These are phyloP conservation scores for Sebastes steindachneri DNA, from an alignment of 2,797 vertebrate genomes.

Conservation along the genomic window DNA sequence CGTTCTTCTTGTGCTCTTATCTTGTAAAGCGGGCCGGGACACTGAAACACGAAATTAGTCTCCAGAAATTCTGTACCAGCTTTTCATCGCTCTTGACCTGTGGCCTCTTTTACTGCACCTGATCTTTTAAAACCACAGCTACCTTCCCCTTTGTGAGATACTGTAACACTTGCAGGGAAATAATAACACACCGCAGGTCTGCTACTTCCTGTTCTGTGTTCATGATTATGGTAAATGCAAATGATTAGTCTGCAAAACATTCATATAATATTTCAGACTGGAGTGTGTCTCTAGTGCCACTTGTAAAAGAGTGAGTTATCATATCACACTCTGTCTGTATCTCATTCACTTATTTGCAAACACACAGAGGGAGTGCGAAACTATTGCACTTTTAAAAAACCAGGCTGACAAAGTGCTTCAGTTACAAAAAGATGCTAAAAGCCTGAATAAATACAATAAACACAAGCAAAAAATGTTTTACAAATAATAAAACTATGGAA, in stretches of 20 bases:
- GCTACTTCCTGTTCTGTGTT: neutral
- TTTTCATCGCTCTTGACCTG: constrained; percentile 4
- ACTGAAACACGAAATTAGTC: neutral
- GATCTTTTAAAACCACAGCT: neutral
- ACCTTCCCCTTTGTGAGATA: neutral
- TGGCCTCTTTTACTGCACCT: neutral
- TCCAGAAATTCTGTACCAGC: neutral
- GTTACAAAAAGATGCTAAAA: neutral
- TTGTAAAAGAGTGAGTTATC: neutral
- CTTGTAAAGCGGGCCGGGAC: constrained; percentile 9
- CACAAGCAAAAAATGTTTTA: neutral
- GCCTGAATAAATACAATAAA: neutral
- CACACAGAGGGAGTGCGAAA: neutral
- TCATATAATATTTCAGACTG: neutral
- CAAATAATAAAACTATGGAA: neutral
- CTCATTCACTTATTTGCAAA: neutral
- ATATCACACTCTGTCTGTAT: neutral
- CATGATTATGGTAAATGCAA: neutral
- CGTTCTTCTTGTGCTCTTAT: constrained; percentile 6
- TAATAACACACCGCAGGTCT: neutral
- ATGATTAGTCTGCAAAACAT: neutral
- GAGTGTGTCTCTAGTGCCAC: neutral
- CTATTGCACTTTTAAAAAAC: neutral
- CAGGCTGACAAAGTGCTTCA: neutral
- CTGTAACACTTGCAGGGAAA: neutral